A percentile compares a stretch with the other conserved stretches of the same genome.
These are phyloP conservation scores for Dendrolimus pini DNA, from an alignment of 2,888 invertebrate genomes.

Conservation along the genomic window DNA sequence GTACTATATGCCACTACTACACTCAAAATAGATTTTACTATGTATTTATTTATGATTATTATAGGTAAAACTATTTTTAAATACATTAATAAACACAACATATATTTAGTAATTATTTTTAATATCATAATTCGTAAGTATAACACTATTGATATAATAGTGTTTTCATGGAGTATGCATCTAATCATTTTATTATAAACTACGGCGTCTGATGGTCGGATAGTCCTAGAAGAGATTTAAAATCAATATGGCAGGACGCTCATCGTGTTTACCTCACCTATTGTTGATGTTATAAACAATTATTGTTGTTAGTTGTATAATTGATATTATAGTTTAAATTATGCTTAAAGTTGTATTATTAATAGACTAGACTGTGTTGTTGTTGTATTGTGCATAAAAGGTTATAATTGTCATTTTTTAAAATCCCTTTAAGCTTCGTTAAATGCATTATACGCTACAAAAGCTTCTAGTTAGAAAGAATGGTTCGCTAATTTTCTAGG, in stretches of 20 bases:
- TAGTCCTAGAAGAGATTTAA: constrained; percentile 32
- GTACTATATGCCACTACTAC: no score
- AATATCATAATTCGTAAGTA: no score
- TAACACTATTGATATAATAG: no score
- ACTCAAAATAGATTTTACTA: no score
- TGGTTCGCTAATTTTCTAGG: constrained; percentile 68
- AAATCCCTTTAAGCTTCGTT: constrained; percentile 42
- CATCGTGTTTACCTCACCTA: neutral
- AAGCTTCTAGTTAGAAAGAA: constrained; percentile 53
- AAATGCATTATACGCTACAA: constrained; percentile 56
- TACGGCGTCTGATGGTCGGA: constrained; percentile 28
- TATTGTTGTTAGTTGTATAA: no score
- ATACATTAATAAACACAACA: no score
- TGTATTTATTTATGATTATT: no score
- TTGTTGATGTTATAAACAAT: neutral
- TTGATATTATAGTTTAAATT: no score
- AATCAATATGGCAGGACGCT: constrained; percentile 29
- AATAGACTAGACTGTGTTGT: neutral
- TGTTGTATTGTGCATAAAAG: neutral
- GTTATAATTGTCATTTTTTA: constrained; percentile 11
- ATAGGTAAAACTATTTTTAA: no score
- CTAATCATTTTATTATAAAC: neutral
- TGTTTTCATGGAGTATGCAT: no score
- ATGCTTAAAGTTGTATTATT: no score
- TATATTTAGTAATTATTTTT: no score